Base-by-base conservation (phyloP, 2,113 vertebrate genomes). In the Rhynchopsitta pachyrhyncha region DNA sequence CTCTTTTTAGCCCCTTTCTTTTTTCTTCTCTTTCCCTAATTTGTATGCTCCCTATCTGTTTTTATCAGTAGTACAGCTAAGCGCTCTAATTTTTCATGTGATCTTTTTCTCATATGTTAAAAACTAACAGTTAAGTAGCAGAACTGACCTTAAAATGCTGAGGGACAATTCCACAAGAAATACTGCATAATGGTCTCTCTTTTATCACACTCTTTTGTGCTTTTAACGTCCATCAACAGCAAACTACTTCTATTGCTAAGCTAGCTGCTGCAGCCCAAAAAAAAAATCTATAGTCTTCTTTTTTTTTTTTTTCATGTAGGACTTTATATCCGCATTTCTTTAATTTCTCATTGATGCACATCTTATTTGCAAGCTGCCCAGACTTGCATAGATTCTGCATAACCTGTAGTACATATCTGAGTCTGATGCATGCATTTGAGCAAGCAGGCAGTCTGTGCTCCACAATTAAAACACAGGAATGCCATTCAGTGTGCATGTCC, bases 381-480 rank as follows among this genome's bases (percentile, higher is more conserved):
- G 57, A 31, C 29, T 68, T 82, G 37, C 46, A 11, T 3, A 47
- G 31, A 57, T 62, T 74, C 22, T 42, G 7, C 27, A 7, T n/a
- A 86, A 74, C 18, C 39, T 6, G 1, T 41, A 19, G 29, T 41
- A 15, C 2, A 0, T 11, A 9, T 0, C 0, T 19, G 64, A 50
- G 11, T n/a, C 52, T 2, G 1, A 8, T 35, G 7, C 0, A 0
- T 41, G 76, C 19, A 23, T 76, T 69, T 66, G 53, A 76, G 15
- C 8, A 33, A 49, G 23, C 13, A 46, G 18, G 11, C 5, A 29
- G 46, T 11, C 46, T 80, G 25, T 33, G 20, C 77, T 73, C 69
- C 1, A 4, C 52, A 24, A 13, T 53, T 42, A 69, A 62, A 73
- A 37, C 4, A 3, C 42, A 29, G 52, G 59, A 66, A 19, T 17